Evolutionary conservation across 2,888 invertebrate species (phyloP).

Genomic region (Acanthococcus lagerstroemiae): DNA sequence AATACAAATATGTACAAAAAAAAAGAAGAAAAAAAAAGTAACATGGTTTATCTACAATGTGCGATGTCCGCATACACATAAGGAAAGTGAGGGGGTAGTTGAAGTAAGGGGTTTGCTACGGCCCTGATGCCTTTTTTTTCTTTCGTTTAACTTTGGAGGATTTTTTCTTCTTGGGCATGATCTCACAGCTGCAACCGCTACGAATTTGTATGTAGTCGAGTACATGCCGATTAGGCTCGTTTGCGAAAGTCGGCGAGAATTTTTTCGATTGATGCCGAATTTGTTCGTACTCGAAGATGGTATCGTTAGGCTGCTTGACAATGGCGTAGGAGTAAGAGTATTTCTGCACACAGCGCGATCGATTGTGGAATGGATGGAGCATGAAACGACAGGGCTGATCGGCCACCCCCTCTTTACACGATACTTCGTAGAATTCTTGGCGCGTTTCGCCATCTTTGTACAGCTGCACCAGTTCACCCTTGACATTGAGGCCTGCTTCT

Average conservation of each 20-base stretch:
- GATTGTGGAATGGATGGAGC: constrained; percentile 56
- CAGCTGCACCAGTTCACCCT: constrained; percentile 60
- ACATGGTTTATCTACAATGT: no score
- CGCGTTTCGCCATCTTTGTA: constrained; percentile 43
- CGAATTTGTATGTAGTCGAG: constrained; percentile 73
- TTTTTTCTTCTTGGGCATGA: constrained; percentile 53
- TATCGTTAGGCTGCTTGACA: constrained; percentile 53
- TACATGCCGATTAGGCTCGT: constrained; percentile 50
- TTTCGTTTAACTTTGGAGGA: no score
- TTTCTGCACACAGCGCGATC: constrained; percentile 71
- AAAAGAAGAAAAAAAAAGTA: no score
- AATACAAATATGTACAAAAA: no score
- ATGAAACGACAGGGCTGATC: constrained; percentile 66
- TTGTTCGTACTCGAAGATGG: constrained; percentile 35
- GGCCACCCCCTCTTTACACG: constrained; percentile 59
- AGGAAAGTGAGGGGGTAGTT: no score
- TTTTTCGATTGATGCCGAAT: constrained; percentile 8
- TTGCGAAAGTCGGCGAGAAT: constrained; percentile 34
- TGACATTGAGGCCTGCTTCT: constrained; percentile 62
- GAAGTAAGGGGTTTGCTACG: no score
- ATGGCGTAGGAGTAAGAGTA: constrained; percentile 75
- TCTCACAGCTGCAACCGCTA: constrained; percentile 75
- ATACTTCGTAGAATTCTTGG: constrained; percentile 60
- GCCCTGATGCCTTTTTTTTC: no score
- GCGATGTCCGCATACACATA: no score